Evolutionary conservation across 2,797 vertebrate species (phyloP).

Genomic region (Margarornis squamiger): DNA sequence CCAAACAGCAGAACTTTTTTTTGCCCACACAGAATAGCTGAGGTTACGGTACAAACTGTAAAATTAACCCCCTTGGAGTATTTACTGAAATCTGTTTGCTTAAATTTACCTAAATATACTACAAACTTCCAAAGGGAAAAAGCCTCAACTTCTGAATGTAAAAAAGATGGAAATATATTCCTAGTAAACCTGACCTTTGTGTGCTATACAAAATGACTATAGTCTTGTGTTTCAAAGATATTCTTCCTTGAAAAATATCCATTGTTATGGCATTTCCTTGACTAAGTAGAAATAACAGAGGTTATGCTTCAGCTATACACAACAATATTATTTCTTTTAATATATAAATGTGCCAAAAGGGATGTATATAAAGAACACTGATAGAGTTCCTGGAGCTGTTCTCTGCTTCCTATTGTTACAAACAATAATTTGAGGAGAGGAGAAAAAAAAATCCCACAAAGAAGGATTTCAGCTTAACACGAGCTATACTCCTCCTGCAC

Average conservation of each 20-base stretch:
- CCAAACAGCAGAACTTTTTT: background rate
- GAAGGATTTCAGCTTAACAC: conserved; percentile 67
- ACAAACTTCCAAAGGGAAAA: conserved; percentile 16
- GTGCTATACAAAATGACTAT: background rate
- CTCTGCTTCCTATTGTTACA: conserved; percentile 51
- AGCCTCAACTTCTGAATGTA: conserved; percentile 20
- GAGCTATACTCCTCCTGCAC: conserved; percentile 66
- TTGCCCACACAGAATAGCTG: background rate
- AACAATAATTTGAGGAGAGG: conserved; percentile 56
- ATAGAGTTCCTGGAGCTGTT: conserved; percentile 41
- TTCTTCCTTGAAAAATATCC: conserved; percentile 51
- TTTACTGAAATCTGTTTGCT: background rate
- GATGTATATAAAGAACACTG: conserved; percentile 34
- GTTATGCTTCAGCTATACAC: conserved; percentile 37
- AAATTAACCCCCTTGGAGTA: background rate
- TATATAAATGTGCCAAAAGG: conserved; percentile 57
- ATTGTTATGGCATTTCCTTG: conserved; percentile 34
- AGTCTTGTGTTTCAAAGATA: conserved; percentile 31
- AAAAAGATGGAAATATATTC: conserved; percentile 52
- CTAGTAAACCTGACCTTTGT: background rate
- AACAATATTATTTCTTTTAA: conserved; percentile 67
- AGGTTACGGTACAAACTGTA: background rate
- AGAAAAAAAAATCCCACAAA: conserved; percentile 58
- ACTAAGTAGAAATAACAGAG: conserved; percentile 56
- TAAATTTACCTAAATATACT: conserved; percentile 12